Conservation (phyloP, 2,888 invertebrate genomes). For the Nipponacmea schrenckii region DNA sequence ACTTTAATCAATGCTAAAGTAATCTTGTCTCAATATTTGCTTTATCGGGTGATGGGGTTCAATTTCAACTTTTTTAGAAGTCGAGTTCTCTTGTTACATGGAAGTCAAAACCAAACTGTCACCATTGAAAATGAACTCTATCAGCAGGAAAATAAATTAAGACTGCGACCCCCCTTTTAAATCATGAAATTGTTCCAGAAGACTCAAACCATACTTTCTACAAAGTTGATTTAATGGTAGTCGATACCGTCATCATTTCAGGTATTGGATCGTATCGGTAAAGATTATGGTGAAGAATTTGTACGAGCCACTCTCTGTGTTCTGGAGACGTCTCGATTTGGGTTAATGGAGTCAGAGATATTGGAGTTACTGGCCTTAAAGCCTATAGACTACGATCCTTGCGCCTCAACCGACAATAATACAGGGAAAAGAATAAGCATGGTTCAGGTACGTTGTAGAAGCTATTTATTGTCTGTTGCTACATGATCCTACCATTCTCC, state of each 20-base stretch:
- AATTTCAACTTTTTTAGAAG: too few relatives aligned
- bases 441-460: constrained; percentile 36
- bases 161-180: too few relatives aligned
- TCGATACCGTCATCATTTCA: constrained; percentile 11
- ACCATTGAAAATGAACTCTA: too few relatives aligned
- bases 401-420: constrained; percentile 15
- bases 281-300: constrained; percentile 41
- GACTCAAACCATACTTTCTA: too few relatives aligned
- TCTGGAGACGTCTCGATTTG: constrained; percentile 42
- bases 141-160: too few relatives aligned
- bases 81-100: too few relatives aligned
- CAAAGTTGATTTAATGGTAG: too few relatives aligned
- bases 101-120: too few relatives aligned
- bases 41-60: too few relatives aligned
- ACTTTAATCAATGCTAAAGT: too few relatives aligned
- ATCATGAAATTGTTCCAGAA: too few relatives aligned
- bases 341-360: constrained; percentile 43
- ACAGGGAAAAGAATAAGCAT: constrained; percentile 28
- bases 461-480: background rate
- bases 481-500: background rate
- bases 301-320: constrained; percentile 43
- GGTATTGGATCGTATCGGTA: constrained; percentile 39
- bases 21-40: too few relatives aligned
- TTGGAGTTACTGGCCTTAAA: constrained; percentile 36
- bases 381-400: constrained; percentile 24